Percentiles rank a stretch among this genome's conserved stretches.
Conservation (phyloP, 2,113 vertebrate species). For the Sus scrofa region DNA sequence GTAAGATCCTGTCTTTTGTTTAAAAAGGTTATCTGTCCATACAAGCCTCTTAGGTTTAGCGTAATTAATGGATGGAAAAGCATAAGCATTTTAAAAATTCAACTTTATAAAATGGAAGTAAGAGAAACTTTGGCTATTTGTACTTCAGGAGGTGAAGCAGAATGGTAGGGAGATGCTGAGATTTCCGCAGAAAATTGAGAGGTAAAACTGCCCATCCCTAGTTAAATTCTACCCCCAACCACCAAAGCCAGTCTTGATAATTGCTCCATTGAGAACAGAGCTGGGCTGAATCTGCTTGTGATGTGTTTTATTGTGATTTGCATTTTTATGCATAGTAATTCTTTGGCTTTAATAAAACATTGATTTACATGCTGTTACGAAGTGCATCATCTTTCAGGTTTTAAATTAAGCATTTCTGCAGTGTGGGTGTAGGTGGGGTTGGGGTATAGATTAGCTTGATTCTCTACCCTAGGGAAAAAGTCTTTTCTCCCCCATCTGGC, state of each 20-base stretch:
- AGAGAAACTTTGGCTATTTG: neutral
- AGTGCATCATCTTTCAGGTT: constrained; percentile 70
- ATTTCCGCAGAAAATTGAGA: neutral
- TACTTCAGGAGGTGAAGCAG: neutral
- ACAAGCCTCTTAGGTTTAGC: constrained; percentile 73
- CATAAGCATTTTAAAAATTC: constrained; percentile 50
- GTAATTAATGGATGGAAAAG: constrained; percentile 81
- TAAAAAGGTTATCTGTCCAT: constrained; percentile 80
- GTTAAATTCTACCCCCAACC: neutral
- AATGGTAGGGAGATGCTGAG: neutral
- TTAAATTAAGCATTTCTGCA: constrained; percentile 82
- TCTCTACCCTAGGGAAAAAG: constrained; percentile 70
- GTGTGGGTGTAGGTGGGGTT: neutral
- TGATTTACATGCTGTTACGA: constrained; percentile 78
- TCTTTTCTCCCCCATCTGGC: constrained; percentile 75
- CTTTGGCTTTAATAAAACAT: constrained; percentile 83
- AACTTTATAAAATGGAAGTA: constrained; percentile 38
- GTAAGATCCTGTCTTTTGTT: constrained; percentile 78
- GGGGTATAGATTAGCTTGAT: constrained; percentile 53
- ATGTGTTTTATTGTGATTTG: constrained; percentile 70
- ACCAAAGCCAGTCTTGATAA: neutral
- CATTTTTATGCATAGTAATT: constrained; percentile 82
- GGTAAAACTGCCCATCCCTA: neutral
- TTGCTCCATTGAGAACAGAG: constrained; percentile 59
- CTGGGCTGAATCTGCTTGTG: neutral